Percentiles rank a stretch among this genome's conserved stretches.
phyloP scores from a whole-genome alignment of 2,797 vertebrate genomes.

The Heliangelus exortis region DNA sequence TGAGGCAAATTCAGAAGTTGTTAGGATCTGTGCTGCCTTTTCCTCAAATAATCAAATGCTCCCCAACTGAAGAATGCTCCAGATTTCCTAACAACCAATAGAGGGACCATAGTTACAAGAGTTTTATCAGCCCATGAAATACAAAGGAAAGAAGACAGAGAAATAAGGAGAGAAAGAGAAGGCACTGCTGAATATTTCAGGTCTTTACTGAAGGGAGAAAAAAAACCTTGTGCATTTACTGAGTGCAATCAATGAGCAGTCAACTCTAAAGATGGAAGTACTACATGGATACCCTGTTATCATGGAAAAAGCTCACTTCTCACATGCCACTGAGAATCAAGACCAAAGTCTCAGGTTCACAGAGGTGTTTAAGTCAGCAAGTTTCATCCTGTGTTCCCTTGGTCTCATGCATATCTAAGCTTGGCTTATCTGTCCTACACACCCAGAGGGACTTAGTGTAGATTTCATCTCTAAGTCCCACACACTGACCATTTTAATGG shows the following conservation, averaged over 20 bases:
- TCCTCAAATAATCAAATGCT: neutral
- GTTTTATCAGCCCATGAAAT: neutral
- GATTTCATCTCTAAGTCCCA: conserved; percentile 27
- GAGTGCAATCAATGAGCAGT: neutral
- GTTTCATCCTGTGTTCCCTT: neutral
- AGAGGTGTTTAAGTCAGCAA: neutral
- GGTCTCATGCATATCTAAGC: neutral
- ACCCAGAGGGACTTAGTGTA: neutral
- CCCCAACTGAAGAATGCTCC: neutral
- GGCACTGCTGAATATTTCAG: neutral
- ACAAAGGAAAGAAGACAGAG: neutral
- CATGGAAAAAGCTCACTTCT: neutral
- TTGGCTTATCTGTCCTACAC: neutral
- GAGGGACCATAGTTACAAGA: neutral
- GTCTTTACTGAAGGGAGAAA: neutral
- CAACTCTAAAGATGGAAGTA: neutral
- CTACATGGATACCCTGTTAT: neutral
- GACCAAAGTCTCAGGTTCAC: neutral
- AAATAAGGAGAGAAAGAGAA: neutral
- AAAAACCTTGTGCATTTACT: neutral
- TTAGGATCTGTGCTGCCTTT: neutral
- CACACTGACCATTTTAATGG: conserved; percentile 30
- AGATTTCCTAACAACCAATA: neutral
- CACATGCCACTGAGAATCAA: neutral
- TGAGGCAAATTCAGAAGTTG: neutral